phyloP scores from a whole-genome alignment of 2,113 vertebrate species.

The Malurus melanocephalus region DNA sequence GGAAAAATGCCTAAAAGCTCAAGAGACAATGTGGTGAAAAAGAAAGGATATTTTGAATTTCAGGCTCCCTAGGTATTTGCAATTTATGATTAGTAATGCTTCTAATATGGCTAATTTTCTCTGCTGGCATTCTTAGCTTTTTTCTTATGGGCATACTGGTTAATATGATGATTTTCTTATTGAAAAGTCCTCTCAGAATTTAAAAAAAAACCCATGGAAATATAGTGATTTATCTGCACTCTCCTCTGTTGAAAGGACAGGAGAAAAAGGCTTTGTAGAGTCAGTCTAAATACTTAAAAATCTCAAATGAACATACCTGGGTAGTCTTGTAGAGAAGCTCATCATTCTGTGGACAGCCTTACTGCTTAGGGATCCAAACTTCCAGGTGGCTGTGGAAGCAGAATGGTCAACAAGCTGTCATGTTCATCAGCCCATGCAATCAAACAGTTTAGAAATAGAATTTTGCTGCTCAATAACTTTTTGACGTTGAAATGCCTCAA shows the following conservation, averaged over 20 bases:
- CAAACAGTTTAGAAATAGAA: background rate
- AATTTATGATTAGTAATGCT: background rate
- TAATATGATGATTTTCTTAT: background rate
- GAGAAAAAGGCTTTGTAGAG: background rate
- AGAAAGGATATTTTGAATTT: background rate
- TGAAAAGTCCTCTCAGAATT: background rate
- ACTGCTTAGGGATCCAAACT: background rate
- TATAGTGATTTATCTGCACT: background rate
- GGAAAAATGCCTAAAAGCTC: background rate
- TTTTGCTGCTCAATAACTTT: background rate
- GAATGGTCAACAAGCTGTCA: background rate
- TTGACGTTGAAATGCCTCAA: background rate
- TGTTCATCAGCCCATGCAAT: background rate
- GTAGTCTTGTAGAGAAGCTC: background rate
- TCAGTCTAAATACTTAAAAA: background rate
- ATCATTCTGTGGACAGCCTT: background rate
- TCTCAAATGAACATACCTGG: background rate
- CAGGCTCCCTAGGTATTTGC: background rate
- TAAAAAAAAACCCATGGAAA: background rate
- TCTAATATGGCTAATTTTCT: background rate
- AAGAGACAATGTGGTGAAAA: background rate
- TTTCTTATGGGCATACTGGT: background rate
- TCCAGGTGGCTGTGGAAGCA: background rate
- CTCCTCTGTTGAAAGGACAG: background rate
- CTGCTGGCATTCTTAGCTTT: background rate